These are phyloP conservation scores for Pterocles burchelli DNA, from an alignment of 2,113 vertebrate species.

Conservation along the genomic window DNA sequence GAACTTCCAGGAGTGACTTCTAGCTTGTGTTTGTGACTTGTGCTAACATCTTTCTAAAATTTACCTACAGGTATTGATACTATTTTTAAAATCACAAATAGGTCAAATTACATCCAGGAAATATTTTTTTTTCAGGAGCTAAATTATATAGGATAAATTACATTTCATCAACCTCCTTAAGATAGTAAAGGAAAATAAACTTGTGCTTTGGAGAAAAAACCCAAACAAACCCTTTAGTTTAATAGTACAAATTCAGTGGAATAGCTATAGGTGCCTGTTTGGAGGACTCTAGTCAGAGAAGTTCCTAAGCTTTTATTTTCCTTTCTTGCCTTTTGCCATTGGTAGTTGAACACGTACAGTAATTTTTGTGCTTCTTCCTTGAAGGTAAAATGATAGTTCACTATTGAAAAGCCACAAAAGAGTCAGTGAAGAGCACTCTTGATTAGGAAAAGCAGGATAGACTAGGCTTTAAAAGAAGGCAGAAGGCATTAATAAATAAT, in stretches of 20 bases:
- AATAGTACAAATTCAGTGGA: neutral
- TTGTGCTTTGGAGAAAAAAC: neutral
- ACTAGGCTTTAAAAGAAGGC: neutral
- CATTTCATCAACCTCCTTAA: neutral
- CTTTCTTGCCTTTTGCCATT: neutral
- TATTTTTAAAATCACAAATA: neutral
- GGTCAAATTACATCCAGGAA: neutral
- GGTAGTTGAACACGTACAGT: neutral
- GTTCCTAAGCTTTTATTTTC: neutral
- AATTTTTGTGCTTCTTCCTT: neutral
- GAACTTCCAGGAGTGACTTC: neutral
- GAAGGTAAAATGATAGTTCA: neutral
- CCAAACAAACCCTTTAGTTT: neutral
- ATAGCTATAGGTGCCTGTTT: neutral
- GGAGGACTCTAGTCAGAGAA: neutral
- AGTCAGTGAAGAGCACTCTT: neutral
- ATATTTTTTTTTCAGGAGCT: neutral
- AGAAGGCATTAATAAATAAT: neutral
- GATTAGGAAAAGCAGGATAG: neutral
- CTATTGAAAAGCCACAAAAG: neutral
- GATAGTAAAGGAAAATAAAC: neutral
- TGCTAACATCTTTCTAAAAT: neutral
- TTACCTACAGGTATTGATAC: neutral
- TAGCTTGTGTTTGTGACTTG: neutral
- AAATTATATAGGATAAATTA: neutral